These are phyloP conservation scores for Drosophila tripunctata DNA, from an alignment of 2,888 invertebrate genomes.

Conservation along the genomic window DNA sequence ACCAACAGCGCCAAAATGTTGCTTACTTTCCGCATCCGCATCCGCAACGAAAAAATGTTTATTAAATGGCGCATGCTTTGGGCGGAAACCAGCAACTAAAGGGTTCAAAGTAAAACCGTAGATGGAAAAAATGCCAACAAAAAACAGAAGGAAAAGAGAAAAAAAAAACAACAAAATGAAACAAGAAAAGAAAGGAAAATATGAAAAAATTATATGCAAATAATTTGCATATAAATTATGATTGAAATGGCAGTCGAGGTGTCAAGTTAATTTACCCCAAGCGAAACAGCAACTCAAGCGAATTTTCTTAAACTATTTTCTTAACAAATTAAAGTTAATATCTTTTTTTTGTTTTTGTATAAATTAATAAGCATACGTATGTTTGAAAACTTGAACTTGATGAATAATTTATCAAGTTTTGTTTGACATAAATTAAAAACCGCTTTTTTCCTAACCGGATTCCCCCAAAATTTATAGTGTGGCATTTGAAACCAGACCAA, in stretches of 20 bases:
- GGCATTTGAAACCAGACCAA: slow-evolving; percentile 25
- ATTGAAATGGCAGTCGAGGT: slow-evolving; percentile 54
- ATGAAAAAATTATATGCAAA: slow-evolving; percentile 59
- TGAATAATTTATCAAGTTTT: background rate
- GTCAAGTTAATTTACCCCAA: slow-evolving; percentile 45
- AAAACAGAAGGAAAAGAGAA: too few relatives aligned
- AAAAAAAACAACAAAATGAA: background rate
- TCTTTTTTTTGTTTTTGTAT: too few relatives aligned
- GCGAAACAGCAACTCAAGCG: background rate
- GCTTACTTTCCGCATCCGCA: slow-evolving; percentile 29
- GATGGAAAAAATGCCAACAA: slow-evolving; percentile 29
- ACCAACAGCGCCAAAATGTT: slow-evolving; percentile 5
- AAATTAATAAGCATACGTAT: too few relatives aligned
- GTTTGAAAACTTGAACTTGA: background rate
- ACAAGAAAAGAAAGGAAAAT: background rate
- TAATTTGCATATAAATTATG: slow-evolving; percentile 76
- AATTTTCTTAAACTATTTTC: slow-evolving; percentile 2
- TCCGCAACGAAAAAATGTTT: slow-evolving; percentile 53
- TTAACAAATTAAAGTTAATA: background rate
- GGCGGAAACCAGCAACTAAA: slow-evolving; percentile 50
- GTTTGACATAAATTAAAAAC: too few relatives aligned
- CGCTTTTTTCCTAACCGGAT: too few relatives aligned
- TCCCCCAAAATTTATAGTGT: slow-evolving; percentile 15
- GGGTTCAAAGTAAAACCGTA: slow-evolving; percentile 50
- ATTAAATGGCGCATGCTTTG: slow-evolving; percentile 69